Conservation (phyloP, 2,888 invertebrate genomes). For the Leucoma salicis region DNA sequence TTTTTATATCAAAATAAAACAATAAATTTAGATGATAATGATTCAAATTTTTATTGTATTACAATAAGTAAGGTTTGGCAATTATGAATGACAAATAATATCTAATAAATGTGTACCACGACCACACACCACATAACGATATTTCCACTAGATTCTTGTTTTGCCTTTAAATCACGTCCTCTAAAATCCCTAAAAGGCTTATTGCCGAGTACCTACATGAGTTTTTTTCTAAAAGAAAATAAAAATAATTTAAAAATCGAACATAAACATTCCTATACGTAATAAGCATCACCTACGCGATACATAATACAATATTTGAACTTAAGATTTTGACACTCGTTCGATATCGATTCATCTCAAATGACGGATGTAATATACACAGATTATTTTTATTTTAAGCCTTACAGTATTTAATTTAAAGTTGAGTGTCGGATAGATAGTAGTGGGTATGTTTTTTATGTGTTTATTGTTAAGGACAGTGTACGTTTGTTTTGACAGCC, state of each 20-base stretch:
- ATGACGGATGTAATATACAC: conserved; percentile 46
- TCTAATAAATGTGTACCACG: too few relatives aligned
- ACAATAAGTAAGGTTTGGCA: too few relatives aligned
- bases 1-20: too few relatives aligned
- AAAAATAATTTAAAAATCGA: neutral
- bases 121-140: too few relatives aligned
- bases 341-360: conserved; percentile 50
- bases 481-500: conserved; percentile 77
- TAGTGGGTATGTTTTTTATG: conserved; percentile 45
- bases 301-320: conserved; percentile 42
- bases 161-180: too few relatives aligned
- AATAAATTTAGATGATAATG: too few relatives aligned
- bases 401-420: conserved; percentile 35
- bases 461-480: conserved; percentile 47
- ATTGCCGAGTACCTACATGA: too few relatives aligned
- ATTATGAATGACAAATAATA: too few relatives aligned
- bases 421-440: conserved; percentile 35
- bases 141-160: too few relatives aligned
- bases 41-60: too few relatives aligned
- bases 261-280: conserved; percentile 7
- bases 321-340: conserved; percentile 61
- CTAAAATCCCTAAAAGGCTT: too few relatives aligned
- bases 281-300: conserved; percentile 27
- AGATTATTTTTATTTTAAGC: conserved; percentile 30
- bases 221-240: neutral